Base-by-base conservation (phyloP, 2,888 invertebrate species). In the Trichogramma dendrolimi region DNA sequence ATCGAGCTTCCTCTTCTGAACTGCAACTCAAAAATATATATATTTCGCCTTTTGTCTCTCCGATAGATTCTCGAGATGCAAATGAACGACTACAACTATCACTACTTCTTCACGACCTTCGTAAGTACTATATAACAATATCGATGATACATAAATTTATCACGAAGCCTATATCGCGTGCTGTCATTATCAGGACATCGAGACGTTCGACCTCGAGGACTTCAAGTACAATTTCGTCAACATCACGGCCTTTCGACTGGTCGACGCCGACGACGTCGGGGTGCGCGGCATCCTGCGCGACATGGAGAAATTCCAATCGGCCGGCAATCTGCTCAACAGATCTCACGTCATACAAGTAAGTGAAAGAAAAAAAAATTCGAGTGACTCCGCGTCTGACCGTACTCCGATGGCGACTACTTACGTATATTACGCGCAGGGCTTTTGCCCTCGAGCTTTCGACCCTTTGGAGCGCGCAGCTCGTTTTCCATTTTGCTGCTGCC, bases 21-120 rank as follows among this genome's bases (percentile, higher is more conserved):
- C 42, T 6, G 10, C n/a, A 11, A n/a, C 14, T 56, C n/a, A n/a
- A 43, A 56, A 57, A 46, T 46, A 2, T 10, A 46, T 27, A 27
- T 27, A 8, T 46, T 3, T 46, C 46, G 52, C 3, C 1, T 40
- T 57, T 57, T 7, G 6, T n/a, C 43, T 40, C 6, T n/a, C 5
- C 80, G 81, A 11, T 82, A 91, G 91, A 89, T 91, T 66, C 80
- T 91, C 61, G 87, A 90, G 75, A 83, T 91, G 11, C 89, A 90
- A 80, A 91, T 92, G 91, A 89, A 90, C 76, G 90, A 91, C 74
- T 90, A 90, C 80, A 89, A 89, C 75, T 91, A 90, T 75, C 91
- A 92, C 77, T 92, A 90, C 79, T 82, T 91, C 65, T 90, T 92
- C 72, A 90, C 90, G 39, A 87, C 88, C 55, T 85, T 88, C 75